Evolutionary conservation across 1,140 invertebrate species (phyloP), one percentile per base, ranked within the genome.

Genomic region (Leptestheria dahalacensis): DNA sequence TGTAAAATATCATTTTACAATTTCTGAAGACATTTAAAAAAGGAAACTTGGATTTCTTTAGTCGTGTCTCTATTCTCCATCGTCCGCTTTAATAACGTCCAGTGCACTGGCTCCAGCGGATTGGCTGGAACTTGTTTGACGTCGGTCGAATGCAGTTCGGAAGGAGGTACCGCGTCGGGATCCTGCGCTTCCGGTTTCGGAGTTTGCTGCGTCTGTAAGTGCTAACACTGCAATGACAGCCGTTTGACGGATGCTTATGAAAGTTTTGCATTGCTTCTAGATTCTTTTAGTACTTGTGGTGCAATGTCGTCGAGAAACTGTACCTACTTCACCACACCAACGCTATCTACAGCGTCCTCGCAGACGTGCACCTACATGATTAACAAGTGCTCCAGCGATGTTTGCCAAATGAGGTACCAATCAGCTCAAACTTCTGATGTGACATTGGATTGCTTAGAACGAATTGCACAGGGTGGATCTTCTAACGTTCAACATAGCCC

Each of bases 111-210:
- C 21, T 48, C 48, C 3, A 60, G 28, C 4, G 21, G 26, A 11
- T 41, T 57, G 18, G 54, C 52, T 12, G 87, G 86, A 11, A 87
- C 82, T 0, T 91, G 87, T 66, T 79, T 85, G 26, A 84, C 86
- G 4, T 76, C 79, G 61, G 74, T 80, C 28, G 83, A 89, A 69
- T 90, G 87, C 65, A 68, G 72, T n/a, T 77, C 79, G 64, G 75
- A 82, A 20, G 80, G 78, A 53, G 87, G 87, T 0, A 77, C 76
- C 4, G 74, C 78, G 26, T 81, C 82, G 1, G 85, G 84, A 12
- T 73, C 67, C 3, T 90, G 87, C 68, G 84, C 84, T 6, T 79
- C 79, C 46, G 78, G 78, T 28, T 75, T 79, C 60, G 81, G 79
- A 1, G 77, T n/a, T n/a, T n/a, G n/a, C n/a, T n/a, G n/a, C n/a